Evolutionary conservation across 2,888 invertebrate genomes (phyloP).

Genomic region (Ophion obscuratus): DNA sequence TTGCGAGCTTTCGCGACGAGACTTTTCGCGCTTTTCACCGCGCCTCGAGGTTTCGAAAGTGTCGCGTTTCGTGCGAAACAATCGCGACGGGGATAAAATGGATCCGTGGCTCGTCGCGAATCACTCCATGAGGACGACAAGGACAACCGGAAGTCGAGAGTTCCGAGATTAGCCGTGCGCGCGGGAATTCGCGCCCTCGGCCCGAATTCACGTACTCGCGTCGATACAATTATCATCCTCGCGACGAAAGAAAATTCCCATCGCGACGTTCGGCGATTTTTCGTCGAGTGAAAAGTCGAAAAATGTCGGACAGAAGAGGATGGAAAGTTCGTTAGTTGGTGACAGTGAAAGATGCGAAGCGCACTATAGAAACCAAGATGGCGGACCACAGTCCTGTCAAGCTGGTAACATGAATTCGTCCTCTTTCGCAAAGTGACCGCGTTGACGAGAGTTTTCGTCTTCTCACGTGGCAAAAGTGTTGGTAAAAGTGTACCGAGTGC

Average conservation of each 20-base stretch:
- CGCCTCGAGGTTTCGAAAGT: background rate
- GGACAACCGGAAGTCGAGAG: slow-evolving; percentile 46
- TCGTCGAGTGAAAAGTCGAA: background rate
- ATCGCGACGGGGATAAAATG: slow-evolving; percentile 54
- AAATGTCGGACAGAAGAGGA: background rate
- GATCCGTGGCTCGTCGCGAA: background rate
- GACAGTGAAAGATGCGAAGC: slow-evolving; percentile 33
- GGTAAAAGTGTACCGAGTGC: slow-evolving; percentile 3
- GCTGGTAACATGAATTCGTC: slow-evolving; percentile 42
- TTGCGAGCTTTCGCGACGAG: background rate
- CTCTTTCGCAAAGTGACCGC: slow-evolving; percentile 18
- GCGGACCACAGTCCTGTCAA: slow-evolving; percentile 61
- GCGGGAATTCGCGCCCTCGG: slow-evolving; percentile 51
- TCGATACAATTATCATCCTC: background rate
- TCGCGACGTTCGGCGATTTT: slow-evolving; percentile 17
- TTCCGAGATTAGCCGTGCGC: slow-evolving; percentile 24
- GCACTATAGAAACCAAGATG: slow-evolving; percentile 59
- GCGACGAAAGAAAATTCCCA: background rate
- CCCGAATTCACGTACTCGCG: background rate
- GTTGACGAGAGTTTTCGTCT: background rate
- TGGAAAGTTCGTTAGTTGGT: slow-evolving; percentile 12
- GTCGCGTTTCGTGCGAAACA: slow-evolving; percentile 47
- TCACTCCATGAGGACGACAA: background rate
- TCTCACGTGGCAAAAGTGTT: background rate
- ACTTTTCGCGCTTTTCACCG: background rate